Conservation (phyloP, 1,140 invertebrate genomes). For the Galendromus occidentalis region DNA sequence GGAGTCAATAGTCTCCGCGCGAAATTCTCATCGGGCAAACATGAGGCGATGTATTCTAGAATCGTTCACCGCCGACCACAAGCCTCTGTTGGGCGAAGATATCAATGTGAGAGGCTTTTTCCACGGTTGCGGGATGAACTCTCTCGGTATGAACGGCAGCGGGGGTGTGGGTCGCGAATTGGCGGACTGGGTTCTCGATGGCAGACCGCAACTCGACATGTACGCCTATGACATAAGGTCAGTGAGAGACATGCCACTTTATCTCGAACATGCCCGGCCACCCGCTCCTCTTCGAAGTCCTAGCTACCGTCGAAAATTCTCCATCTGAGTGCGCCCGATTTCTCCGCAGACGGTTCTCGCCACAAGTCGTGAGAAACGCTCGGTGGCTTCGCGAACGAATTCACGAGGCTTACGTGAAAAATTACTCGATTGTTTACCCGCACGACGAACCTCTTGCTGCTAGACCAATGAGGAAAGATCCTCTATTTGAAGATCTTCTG, state of each 20-base stretch:
- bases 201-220: constrained; percentile 60
- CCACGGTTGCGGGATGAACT: constrained; percentile 69
- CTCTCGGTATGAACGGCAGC: constrained; percentile 69
- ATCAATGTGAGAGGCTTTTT: constrained; percentile 40
- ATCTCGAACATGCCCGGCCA: not conserved
- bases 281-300: not conserved
- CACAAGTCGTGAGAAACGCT: constrained; percentile 41
- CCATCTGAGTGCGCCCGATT: not conserved
- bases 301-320: not conserved
- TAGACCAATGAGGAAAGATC: constrained; percentile 44
- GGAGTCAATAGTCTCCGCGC: no score
- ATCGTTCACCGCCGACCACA: constrained; percentile 73
- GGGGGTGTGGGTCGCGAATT: constrained; percentile 62
- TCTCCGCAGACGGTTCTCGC: constrained; percentile 45
- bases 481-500: constrained; percentile 44
- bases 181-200: constrained; percentile 58
- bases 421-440: constrained; percentile 61
- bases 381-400: constrained; percentile 55
- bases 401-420: constrained; percentile 66
- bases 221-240: constrained; percentile 56
- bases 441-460: constrained; percentile 65
- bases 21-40: not conserved
- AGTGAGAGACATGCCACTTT: constrained; percentile 23
- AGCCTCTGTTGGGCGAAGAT: constrained; percentile 53
- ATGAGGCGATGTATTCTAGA: constrained; percentile 34